A percentile compares a stretch with the other conserved stretches of the same genome.
Evolutionary conservation across 2,113 vertebrate species (phyloP).

Genomic region (Ahaetulla prasina): DNA sequence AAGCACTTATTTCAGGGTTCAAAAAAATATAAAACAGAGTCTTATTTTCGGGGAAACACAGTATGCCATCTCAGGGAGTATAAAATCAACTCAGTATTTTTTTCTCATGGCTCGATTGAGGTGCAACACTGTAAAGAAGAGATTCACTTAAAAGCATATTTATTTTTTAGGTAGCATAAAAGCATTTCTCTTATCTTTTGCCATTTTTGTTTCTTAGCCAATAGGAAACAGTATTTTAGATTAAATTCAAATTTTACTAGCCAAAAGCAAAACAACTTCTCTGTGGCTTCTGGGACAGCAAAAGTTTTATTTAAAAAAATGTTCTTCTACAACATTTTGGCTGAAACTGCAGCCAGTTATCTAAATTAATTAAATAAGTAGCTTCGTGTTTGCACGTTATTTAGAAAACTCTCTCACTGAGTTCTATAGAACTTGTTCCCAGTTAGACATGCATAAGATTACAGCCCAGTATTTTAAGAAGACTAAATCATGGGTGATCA

Average conservation of each 20-base stretch:
- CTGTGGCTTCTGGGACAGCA: not conserved
- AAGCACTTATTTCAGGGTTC: too few species aligned
- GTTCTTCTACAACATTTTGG: not conserved
- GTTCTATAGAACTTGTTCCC: not conserved
- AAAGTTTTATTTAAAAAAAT: accelerated
- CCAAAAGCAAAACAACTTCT: not conserved
- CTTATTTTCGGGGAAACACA: too few species aligned
- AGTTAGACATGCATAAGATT: not conserved
- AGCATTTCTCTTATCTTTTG: not conserved
- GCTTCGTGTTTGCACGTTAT: not conserved
- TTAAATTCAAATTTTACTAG: not conserved
- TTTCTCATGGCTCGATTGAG: not conserved
- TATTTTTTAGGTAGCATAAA: not conserved
- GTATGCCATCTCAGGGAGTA: not conserved
- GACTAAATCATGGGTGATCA: not conserved
- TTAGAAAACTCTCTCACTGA: not conserved
- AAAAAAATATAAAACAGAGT: too few species aligned
- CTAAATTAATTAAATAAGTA: not conserved
- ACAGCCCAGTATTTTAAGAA: not conserved
- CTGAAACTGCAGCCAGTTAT: conserved; percentile 24
- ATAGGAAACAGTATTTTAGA: too few species aligned
- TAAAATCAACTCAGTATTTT: not conserved
- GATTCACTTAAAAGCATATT: not conserved
- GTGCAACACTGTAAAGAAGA: not conserved
- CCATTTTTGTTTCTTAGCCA: not conserved